Percentiles rank a stretch among this genome's conserved stretches.
Evolutionary conservation across 2,113 vertebrate species (phyloP).

Genomic region (Neogobius melanostomus): DNA sequence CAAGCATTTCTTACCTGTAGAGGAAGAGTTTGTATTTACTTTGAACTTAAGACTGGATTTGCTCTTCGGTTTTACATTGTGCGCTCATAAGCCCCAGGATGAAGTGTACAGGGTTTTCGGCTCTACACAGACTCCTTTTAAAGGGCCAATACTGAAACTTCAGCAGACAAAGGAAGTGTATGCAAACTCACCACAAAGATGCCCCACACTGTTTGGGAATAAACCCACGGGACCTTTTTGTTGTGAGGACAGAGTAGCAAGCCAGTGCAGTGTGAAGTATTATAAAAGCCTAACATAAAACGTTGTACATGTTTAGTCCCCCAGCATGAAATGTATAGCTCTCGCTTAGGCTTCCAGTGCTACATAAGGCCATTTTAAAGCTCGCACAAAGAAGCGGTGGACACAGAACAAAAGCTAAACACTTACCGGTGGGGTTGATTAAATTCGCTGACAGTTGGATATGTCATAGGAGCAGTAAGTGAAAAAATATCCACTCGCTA

Average conservation of each 20-base stretch:
- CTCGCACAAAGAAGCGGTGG: background rate
- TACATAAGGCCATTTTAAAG: background rate
- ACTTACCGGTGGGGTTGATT: background rate
- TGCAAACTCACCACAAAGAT: too few species aligned
- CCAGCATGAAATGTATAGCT: background rate
- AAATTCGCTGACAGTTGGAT: slow-evolving; percentile 2
- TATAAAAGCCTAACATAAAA: too few species aligned
- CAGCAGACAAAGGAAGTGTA: too few species aligned
- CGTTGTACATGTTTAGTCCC: background rate
- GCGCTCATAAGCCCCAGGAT: background rate
- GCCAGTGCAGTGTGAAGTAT: too few species aligned
- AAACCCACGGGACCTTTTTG: too few species aligned
- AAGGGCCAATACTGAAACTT: too few species aligned
- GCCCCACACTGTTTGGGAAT: too few species aligned
- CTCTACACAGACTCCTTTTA: too few species aligned
- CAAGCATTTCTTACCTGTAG: background rate
- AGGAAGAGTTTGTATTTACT: background rate
- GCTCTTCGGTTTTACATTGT: background rate
- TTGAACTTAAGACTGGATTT: background rate
- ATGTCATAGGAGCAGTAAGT: background rate
- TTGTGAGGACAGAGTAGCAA: too few species aligned
- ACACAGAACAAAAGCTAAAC: slow-evolving; percentile 7
- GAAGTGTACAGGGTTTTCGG: background rate
- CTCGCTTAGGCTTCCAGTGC: background rate
- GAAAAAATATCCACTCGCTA: slow-evolving; percentile 6